Conservation (phyloP, 1,140 invertebrate species). For the Philopotamus ludificatus region DNA sequence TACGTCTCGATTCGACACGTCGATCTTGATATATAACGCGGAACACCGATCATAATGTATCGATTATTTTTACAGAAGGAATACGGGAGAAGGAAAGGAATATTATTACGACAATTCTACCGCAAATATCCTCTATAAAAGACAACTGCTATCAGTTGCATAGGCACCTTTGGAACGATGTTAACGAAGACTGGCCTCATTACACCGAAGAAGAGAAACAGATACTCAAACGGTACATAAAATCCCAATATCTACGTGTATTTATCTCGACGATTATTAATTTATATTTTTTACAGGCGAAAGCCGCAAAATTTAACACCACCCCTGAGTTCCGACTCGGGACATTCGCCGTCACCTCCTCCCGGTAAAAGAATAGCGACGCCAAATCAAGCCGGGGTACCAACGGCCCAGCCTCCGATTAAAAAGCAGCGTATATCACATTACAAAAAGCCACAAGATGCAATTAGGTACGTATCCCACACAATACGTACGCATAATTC, state of each 20-base stretch:
- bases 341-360: slow-evolving; percentile 60
- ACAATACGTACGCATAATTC: slow-evolving; percentile 42
- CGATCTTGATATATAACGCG: slow-evolving; percentile 24
- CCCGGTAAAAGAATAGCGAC: slow-evolving; percentile 60
- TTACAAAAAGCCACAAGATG: slow-evolving; percentile 58
- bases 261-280: slow-evolving; percentile 9
- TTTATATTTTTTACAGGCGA: slow-evolving; percentile 57
- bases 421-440: slow-evolving; percentile 84
- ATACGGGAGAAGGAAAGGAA: slow-evolving; percentile 79
- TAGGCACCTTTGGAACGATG: slow-evolving; percentile 86
- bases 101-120: slow-evolving; percentile 71
- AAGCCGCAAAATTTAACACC: slow-evolving; percentile 87
- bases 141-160: slow-evolving; percentile 87
- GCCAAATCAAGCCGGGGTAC: slow-evolving; percentile 51
- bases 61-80: slow-evolving; percentile 72
- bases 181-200: slow-evolving; percentile 91
- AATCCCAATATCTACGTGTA: slow-evolving; percentile 19
- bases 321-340: slow-evolving; percentile 78
- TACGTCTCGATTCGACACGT: slow-evolving; percentile 55
- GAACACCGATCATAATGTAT: too few relatives aligned
- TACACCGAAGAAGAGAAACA: slow-evolving; percentile 86
- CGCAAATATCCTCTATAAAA: slow-evolving; percentile 74
- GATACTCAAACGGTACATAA: slow-evolving; percentile 72
- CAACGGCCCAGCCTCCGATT: slow-evolving; percentile 52
- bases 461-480: slow-evolving; percentile 8